Conservation (phyloP, 2,113 vertebrate genomes). For the Heterotilapia buettikoferi region DNA sequence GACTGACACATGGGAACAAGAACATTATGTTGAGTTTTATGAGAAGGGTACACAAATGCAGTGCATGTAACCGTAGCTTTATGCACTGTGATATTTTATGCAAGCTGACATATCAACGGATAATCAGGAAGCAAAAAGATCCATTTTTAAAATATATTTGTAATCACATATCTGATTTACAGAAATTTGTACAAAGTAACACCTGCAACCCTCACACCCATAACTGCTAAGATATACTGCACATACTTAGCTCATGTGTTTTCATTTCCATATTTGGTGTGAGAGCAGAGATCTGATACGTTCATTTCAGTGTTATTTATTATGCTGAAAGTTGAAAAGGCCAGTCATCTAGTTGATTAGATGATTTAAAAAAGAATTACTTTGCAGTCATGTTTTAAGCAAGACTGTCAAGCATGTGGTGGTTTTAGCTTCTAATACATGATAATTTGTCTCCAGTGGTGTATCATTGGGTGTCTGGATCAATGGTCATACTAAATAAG, state of each 20-base stretch:
- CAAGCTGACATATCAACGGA: neutral
- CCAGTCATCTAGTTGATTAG: rapidly evolving
- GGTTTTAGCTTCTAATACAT: neutral
- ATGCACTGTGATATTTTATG: neutral
- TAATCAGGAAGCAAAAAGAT: neutral
- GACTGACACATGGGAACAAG: neutral
- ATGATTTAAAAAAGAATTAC: neutral
- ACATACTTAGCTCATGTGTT: neutral
- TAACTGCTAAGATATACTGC: rapidly evolving
- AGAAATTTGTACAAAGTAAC: neutral
- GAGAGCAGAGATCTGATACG: neutral
- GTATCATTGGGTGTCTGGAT: neutral
- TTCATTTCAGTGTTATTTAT: neutral
- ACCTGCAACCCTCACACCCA: neutral
- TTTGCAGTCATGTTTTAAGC: neutral
- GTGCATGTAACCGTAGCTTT: neutral
- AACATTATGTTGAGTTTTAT: neutral
- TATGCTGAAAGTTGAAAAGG: neutral
- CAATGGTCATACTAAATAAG: neutral
- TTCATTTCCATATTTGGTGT: neutral
- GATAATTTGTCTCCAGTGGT: neutral
- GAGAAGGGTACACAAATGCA: neutral
- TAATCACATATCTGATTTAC: neutral
- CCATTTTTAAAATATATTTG: neutral
- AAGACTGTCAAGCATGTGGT: neutral